Conservation (phyloP, 2,888 invertebrate genomes). For the Sarcophaga rosellei region DNA sequence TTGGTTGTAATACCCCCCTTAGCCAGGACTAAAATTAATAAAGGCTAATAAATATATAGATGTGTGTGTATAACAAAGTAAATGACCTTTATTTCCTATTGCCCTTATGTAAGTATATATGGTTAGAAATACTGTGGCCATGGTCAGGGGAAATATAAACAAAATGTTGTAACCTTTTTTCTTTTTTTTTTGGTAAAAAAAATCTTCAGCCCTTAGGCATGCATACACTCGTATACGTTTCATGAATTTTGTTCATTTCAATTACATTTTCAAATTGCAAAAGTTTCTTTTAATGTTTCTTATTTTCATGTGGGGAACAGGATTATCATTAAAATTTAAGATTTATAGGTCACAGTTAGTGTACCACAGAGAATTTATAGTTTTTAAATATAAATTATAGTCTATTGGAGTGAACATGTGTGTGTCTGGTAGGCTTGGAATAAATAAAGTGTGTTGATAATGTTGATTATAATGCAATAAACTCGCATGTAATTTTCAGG, state of each 20-base stretch:
- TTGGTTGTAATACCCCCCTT: conserved; percentile 18
- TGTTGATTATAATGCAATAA: background rate
- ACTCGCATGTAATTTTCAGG: too few relatives aligned
- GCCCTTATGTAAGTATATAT: conserved; percentile 23
- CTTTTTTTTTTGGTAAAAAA: too few relatives aligned
- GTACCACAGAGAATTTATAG: background rate
- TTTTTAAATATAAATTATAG: conserved; percentile 1
- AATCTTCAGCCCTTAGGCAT: too few relatives aligned
- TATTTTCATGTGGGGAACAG: background rate
- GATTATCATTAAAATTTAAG: background rate
- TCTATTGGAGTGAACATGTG: background rate
- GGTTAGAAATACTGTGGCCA: background rate
- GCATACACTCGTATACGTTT: too few relatives aligned
- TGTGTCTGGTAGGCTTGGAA: background rate
- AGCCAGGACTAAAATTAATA: conserved; percentile 7
- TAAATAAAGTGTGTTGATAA: background rate
- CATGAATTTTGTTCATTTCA: too few relatives aligned
- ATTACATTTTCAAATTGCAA: too few relatives aligned
- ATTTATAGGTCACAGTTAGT: conserved; percentile 2
- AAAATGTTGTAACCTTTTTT: too few relatives aligned
- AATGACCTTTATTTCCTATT: too few relatives aligned
- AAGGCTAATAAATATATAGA: background rate
- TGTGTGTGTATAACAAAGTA: conserved; percentile 5
- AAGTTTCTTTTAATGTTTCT: too few relatives aligned
- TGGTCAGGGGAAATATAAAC: too few relatives aligned